A percentile compares a stretch with the other conserved stretches of the same genome.
phyloP scores from a whole-genome alignment of 53 echinoderm and acorn worm species.

The Echinarachnius parma region DNA sequence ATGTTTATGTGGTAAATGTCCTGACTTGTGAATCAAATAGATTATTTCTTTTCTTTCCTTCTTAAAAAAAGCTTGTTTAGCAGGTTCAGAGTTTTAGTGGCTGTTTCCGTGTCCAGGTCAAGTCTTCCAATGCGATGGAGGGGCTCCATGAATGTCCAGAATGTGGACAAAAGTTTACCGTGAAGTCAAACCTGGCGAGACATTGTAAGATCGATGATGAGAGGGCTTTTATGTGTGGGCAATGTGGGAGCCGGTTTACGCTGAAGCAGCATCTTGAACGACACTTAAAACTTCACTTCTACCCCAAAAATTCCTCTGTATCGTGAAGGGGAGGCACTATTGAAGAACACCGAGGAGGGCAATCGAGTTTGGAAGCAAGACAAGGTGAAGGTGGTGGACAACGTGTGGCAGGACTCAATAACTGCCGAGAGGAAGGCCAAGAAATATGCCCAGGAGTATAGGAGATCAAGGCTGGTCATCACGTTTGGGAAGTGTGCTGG shows the following conservation, averaged over 20 bases:
- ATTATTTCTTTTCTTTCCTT: too few relatives aligned
- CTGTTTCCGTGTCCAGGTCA: too few relatives aligned
- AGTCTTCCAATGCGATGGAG: too few relatives aligned
- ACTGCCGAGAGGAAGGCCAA: slow-evolving; percentile 41
- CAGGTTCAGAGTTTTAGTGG: too few relatives aligned
- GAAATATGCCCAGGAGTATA: not conserved
- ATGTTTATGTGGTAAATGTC: too few relatives aligned
- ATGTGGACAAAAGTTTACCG: slow-evolving; percentile 6
- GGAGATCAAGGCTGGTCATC: not conserved
- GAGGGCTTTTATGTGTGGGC: not conserved
- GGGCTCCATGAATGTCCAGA: too few relatives aligned
- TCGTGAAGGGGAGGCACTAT: slow-evolving; percentile 7
- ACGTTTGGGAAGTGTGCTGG: slow-evolving; percentile 29
- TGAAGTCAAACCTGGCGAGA: slow-evolving; percentile 17
- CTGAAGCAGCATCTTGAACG: slow-evolving; percentile 1
- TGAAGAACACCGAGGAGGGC: not conserved
- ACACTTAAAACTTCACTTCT: slow-evolving; percentile 10
- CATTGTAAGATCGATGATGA: slow-evolving; percentile 16
- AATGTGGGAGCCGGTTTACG: slow-evolving; percentile 2
- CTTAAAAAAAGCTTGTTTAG: too few relatives aligned
- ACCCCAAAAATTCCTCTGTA: slow-evolving; percentile 8
- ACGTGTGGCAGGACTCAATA: slow-evolving; percentile 7
- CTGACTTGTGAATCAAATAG: too few relatives aligned
- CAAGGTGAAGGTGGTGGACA: not conserved
- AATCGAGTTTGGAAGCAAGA: not conserved